Evolutionary conservation across 2,888 invertebrate species (phyloP).

Genomic region (Monopis laevigella): DNA sequence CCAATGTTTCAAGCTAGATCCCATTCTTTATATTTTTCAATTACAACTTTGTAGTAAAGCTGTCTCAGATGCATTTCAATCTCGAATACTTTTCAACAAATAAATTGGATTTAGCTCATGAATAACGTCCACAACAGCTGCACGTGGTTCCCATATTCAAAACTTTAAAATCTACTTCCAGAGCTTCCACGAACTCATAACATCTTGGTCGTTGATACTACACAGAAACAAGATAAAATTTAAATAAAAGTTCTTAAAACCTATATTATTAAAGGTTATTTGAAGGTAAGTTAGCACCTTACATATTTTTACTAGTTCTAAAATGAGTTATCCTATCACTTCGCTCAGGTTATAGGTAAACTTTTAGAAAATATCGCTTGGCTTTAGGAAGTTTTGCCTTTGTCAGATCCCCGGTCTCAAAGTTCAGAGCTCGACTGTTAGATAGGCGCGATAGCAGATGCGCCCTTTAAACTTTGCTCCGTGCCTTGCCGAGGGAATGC

Average conservation of each 20-base stretch:
- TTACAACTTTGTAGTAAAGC: constrained; percentile 9
- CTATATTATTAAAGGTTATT: too few relatives aligned
- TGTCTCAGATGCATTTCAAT: constrained; percentile 8
- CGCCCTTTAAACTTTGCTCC: constrained; percentile 47
- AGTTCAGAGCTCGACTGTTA: constrained; percentile 18
- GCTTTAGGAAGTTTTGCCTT: constrained; percentile 33
- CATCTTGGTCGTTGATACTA: too few relatives aligned
- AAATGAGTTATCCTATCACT: constrained; percentile 11
- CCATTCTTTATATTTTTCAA: constrained; percentile 1
- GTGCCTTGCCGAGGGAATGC: constrained; percentile 26
- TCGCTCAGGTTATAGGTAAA: constrained; percentile 30
- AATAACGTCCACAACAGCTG: constrained; percentile 8
- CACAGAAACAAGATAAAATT: too few relatives aligned
- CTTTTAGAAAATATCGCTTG: constrained; percentile 38
- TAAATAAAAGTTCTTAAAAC: too few relatives aligned
- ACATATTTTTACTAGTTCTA: constrained; percentile 3
- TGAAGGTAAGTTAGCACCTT: constrained; percentile 2
- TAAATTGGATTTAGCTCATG: constrained; percentile 8
- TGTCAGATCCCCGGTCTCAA: constrained; percentile 26
- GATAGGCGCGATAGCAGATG: constrained; percentile 33
- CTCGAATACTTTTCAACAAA: constrained; percentile 9
- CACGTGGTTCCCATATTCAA: constrained; percentile 6
- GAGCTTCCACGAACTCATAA: neutral
- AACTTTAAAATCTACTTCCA: constrained; percentile 8
- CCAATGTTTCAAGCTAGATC: too few relatives aligned